A percentile compares a stretch with the other conserved stretches of the same genome.
Conservation (phyloP, 2,797 vertebrate species). For the Gobionotothen gibberifrons region DNA sequence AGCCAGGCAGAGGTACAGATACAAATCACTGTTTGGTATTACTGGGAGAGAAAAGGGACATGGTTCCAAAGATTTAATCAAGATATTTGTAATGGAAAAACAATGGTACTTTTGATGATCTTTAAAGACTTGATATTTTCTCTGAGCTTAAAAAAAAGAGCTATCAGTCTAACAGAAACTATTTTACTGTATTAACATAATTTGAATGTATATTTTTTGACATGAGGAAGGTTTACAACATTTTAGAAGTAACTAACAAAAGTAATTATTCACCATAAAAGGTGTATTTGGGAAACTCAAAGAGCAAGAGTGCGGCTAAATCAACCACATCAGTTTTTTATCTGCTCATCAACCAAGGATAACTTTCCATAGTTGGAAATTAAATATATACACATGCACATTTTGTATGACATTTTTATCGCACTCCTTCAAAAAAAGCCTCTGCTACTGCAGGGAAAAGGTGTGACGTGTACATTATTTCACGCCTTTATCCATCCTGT, state of each 20-base stretch:
- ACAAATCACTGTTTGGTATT: constrained; percentile 2
- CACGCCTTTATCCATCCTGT: constrained; percentile 1
- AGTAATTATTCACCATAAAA: constrained; percentile 19
- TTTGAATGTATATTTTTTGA: constrained; percentile 65
- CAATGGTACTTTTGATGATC: constrained; percentile 16
- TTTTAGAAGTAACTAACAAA: constrained; percentile 23
- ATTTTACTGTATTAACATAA: constrained; percentile 49
- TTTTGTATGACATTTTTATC: constrained; percentile 25
- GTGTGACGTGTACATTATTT: background rate
- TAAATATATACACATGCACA: constrained; percentile 3
- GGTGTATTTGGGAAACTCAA: constrained; percentile 35
- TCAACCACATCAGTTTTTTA: constrained; percentile 29
- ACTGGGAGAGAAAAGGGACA: constrained; percentile 6
- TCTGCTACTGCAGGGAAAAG: constrained; percentile 19
- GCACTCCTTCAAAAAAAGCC: constrained; percentile 14
- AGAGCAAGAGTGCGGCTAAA: constrained; percentile 30
- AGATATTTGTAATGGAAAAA: constrained; percentile 26
- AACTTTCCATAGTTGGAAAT: constrained; percentile 14
- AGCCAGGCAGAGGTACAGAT: constrained; percentile 24
- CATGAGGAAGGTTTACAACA: constrained; percentile 48
- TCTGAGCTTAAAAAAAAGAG: constrained; percentile 4
- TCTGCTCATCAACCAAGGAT: constrained; percentile 8
- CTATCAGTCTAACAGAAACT: constrained; percentile 20
- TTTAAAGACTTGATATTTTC: constrained; percentile 21
- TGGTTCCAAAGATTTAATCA: constrained; percentile 23